phyloP scores from a whole-genome alignment of 1,140 invertebrate genomes.

The Philopotamus ludificatus region DNA sequence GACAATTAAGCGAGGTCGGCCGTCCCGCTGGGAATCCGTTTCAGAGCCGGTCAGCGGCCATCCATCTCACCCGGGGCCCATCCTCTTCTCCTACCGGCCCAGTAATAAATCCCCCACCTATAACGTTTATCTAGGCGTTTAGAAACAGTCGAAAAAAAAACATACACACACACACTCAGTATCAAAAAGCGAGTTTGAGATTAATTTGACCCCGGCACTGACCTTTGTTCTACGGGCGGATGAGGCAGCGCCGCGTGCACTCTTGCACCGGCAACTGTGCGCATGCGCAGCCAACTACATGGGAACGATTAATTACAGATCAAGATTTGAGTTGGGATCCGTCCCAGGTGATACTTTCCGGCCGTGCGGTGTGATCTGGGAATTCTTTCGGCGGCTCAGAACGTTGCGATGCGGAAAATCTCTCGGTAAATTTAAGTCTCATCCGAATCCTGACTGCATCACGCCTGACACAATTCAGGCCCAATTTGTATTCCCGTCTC shows the following conservation, averaged over 20 bases:
- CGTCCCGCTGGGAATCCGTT: conserved; percentile 34
- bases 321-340: neutral
- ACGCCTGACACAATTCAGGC: too few relatives aligned
- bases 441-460: too few relatives aligned
- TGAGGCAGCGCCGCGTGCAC: neutral
- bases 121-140: conserved; percentile 24
- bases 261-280: too few relatives aligned
- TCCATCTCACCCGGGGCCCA: neutral
- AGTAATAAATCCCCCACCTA: conserved; percentile 33
- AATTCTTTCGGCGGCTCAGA: neutral
- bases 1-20: conserved; percentile 27
- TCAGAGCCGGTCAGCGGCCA: conserved; percentile 13
- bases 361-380: neutral
- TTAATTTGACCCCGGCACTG: conserved; percentile 39
- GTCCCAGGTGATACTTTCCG: too few relatives aligned
- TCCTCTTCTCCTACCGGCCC: conserved; percentile 28
- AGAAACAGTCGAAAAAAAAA: conserved; percentile 17
- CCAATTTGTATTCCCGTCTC: too few relatives aligned
- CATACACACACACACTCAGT: conserved; percentile 2
- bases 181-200: conserved; percentile 36
- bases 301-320: neutral
- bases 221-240: conserved; percentile 24
- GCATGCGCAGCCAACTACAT: neutral
- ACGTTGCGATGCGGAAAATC: neutral
- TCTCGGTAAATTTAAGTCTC: neutral